Evolutionary conservation across 1,140 invertebrate species (phyloP).

Genomic region (Saccostrea glomerata): DNA sequence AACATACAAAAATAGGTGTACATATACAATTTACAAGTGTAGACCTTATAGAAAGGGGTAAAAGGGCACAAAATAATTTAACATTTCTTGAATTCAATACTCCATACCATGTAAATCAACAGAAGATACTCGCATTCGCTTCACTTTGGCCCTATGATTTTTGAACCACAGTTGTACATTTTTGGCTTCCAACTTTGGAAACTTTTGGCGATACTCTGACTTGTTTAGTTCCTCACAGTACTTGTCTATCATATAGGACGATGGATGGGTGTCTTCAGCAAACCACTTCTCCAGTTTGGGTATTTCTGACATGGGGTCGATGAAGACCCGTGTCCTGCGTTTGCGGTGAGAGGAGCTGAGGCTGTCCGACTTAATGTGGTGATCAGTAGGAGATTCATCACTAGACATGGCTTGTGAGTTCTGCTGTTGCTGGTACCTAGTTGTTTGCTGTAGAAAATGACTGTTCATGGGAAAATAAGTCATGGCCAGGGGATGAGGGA

Average conservation of each 20-base stretch:
- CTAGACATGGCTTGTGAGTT: conserved; percentile 55
- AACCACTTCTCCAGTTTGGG: conserved; percentile 98
- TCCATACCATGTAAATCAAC: conserved; percentile 34
- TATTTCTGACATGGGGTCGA: conserved; percentile 98
- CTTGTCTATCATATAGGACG: conserved; percentile 96
- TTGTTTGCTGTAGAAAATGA: conserved; percentile 70
- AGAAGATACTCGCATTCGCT: conserved; percentile 83
- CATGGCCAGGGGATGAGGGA: conserved; percentile 73
- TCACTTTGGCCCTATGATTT: conserved; percentile 96
- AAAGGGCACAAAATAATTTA: background rate
- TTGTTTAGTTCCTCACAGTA: conserved; percentile 96
- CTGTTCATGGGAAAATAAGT: conserved; percentile 74
- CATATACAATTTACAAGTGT: background rate
- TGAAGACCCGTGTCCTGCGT: conserved; percentile 97
- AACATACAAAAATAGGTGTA: background rate
- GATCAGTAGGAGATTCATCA: conserved; percentile 44
- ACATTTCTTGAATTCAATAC: conserved; percentile 9
- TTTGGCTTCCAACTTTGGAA: conserved; percentile 96
- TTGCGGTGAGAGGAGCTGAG: conserved; percentile 78
- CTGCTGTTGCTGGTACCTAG: conserved; percentile 60
- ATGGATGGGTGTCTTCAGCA: conserved; percentile 97
- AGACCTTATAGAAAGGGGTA: conserved; percentile 1
- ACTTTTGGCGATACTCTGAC: conserved; percentile 95
- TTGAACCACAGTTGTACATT: conserved; percentile 97
- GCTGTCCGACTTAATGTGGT: conserved; percentile 57